phyloP scores from a whole-genome alignment of 2,113 vertebrate genomes.

The Daboia siamensis region DNA sequence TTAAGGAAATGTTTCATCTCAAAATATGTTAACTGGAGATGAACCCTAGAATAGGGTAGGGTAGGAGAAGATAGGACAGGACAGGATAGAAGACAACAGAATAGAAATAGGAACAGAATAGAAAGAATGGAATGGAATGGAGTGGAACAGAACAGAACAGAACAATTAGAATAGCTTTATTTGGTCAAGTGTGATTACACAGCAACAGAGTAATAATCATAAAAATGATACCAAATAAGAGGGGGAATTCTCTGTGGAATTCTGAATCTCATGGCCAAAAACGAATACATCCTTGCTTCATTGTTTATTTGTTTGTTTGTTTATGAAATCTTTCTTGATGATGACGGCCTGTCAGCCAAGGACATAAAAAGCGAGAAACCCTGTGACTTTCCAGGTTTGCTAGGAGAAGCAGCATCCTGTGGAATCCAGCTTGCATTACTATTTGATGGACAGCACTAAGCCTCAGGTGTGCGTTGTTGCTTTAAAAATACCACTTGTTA shows the following conservation, averaged over 20 bases:
- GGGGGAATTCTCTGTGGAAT: neutral
- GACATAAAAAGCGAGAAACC: neutral
- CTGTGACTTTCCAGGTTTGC: rapidly evolving
- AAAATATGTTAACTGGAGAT: neutral
- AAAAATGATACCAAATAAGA: neutral
- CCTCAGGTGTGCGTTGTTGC: neutral
- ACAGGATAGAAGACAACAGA: too few species aligned
- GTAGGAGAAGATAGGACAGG: too few species aligned
- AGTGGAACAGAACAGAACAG: too few species aligned
- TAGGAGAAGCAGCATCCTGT: neutral
- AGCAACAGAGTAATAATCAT: neutral
- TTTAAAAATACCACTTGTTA: neutral
- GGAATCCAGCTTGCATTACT: neutral
- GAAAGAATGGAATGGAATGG: too few species aligned
- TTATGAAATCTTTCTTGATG: neutral
- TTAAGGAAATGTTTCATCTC: neutral
- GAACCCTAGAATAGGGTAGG: neutral
- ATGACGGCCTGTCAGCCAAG: neutral
- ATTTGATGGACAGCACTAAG: slow-evolving; percentile 17
- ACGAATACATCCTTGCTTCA: neutral
- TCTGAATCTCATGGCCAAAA: neutral
- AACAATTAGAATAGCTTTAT: neutral
- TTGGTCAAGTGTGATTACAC: neutral
- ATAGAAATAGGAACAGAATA: too few species aligned
- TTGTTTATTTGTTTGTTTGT: too few species aligned